Base-by-base conservation (phyloP, 2,797 vertebrate genomes). In the Echeneis naucrates region DNA sequence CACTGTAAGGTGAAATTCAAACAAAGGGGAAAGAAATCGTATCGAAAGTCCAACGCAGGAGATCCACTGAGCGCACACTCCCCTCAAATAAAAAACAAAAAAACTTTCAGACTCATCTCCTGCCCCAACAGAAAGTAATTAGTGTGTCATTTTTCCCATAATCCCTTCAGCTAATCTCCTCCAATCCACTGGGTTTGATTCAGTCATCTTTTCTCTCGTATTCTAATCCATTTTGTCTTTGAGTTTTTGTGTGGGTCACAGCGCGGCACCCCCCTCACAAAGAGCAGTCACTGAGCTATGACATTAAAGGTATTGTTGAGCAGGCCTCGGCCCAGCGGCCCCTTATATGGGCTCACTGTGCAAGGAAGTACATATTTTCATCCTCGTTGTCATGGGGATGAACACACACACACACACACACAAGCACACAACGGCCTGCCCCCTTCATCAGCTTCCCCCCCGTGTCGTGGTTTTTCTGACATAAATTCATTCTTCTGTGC, bases 141-240 rank as follows among this genome's bases (percentile, higher is more conserved):
- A 92, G 89, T 87, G 85, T 92, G 89, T 93, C 82, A 89, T 93
- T 93, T 93, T 88, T 81, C 78, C 81, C 72, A 75, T 86, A 91
- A 93, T 90, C 86, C 87, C 83, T 75, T 89, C 84, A 78, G 54
- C 75, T 94, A 93, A 94, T 94, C 93, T 92, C 85, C 83, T 79
- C 82, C 92, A 93, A 95, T 94, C 91, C 90, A 93, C 81, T 91
- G 89, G 59, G 86, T 91, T 92, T 93, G 92, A 95, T 93, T 93
- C 94, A 94, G 92, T 94, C 92, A 93, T 93, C 92, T 94, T 93
- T 94, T 94, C 90, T 93, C 87, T 92, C 85, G 90, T 92, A 90
- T 93, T 95, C 93, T 93, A 94, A 93, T 94, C 90, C 91, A 92
- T 93, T 93, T 92, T 92, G 89, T 92, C 89, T 94, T 95, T 92